phyloP scores from a whole-genome alignment of 2,888 invertebrate genomes.

The Euplexia lucipara region DNA sequence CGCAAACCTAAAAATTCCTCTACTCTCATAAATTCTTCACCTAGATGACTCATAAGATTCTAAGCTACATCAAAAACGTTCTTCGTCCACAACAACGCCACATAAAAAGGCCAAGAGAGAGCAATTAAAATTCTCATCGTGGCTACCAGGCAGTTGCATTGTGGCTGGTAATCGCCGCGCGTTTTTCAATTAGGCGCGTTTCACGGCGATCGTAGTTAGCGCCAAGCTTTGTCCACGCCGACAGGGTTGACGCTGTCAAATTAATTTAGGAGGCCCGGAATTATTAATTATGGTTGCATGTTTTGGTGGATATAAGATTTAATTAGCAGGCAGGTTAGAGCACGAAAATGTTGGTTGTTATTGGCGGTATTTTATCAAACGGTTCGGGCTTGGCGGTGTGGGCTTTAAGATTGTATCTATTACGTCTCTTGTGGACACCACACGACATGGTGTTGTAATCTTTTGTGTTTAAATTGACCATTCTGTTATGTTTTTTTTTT shows the following conservation, averaged over 20 bases:
- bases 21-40: neutral
- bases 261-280: slow-evolving; percentile 52
- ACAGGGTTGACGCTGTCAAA: slow-evolving; percentile 66
- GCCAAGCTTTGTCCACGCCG: slow-evolving; percentile 69
- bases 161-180: slow-evolving; percentile 65
- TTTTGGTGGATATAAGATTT: slow-evolving; percentile 50
- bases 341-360: slow-evolving; percentile 17
- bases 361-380: slow-evolving; percentile 31
- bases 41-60: slow-evolving; percentile 27
- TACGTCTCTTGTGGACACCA: neutral
- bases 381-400: neutral
- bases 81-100: slow-evolving; percentile 29
- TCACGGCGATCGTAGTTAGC: slow-evolving; percentile 70
- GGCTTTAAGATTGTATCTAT: slow-evolving; percentile 8
- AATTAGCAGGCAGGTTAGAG: slow-evolving; percentile 45
- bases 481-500: too few species aligned
- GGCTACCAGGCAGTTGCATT: slow-evolving; percentile 66
- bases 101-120: slow-evolving; percentile 60
- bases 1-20: too few species aligned
- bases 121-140: slow-evolving; percentile 76
- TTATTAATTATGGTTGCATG: slow-evolving; percentile 57
- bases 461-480: too few species aligned
- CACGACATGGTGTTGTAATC: neutral
- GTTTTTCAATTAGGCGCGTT: slow-evolving; percentile 76
- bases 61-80: slow-evolving; percentile 32